These are phyloP conservation scores for Endomychus coccineus DNA, from an alignment of 2,888 invertebrate species.

Conservation along the genomic window DNA sequence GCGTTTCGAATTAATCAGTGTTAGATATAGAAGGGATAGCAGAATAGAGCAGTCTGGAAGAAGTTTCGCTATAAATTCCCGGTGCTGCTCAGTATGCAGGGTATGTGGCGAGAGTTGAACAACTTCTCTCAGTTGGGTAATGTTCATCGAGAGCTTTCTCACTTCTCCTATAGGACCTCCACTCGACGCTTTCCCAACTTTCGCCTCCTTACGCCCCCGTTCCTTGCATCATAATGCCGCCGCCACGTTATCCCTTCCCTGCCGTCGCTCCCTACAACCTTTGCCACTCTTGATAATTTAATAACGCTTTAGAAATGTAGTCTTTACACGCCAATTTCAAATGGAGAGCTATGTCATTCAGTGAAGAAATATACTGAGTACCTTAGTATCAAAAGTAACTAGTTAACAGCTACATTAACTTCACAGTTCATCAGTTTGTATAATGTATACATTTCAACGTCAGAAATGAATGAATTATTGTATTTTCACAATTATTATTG, in stretches of 20 bases:
- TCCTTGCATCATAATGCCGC: conserved; percentile 9
- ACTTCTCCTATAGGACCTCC: conserved; percentile 34
- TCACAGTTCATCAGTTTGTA: too few relatives aligned
- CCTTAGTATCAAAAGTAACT: too few relatives aligned
- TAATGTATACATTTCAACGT: too few relatives aligned
- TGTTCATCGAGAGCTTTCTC: conserved; percentile 38
- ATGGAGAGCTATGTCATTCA: too few relatives aligned
- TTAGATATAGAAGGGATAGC: too few relatives aligned
- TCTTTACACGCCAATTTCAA: too few relatives aligned
- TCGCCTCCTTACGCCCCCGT: conserved; percentile 28
- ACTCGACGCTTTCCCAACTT: conserved; percentile 31
- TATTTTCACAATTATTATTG: too few relatives aligned
- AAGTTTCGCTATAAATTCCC: conserved; percentile 22
- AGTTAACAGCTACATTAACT: too few relatives aligned
- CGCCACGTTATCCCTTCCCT: conserved; percentile 6
- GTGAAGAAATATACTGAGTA: too few relatives aligned
- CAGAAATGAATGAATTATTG: too few relatives aligned
- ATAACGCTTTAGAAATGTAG: conserved; percentile 28
- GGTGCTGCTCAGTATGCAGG: conserved; percentile 36
- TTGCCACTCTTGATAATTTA: conserved; percentile 27
- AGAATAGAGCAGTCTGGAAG: too few relatives aligned
- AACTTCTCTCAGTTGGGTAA: conserved; percentile 35
- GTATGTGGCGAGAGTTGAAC: conserved; percentile 31
- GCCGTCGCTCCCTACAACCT: conserved; percentile 12
- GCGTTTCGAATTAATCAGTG: too few relatives aligned